Base-by-base conservation (phyloP, 2,888 invertebrate species). In the Scaptodrosophila latifasciaeformis region DNA sequence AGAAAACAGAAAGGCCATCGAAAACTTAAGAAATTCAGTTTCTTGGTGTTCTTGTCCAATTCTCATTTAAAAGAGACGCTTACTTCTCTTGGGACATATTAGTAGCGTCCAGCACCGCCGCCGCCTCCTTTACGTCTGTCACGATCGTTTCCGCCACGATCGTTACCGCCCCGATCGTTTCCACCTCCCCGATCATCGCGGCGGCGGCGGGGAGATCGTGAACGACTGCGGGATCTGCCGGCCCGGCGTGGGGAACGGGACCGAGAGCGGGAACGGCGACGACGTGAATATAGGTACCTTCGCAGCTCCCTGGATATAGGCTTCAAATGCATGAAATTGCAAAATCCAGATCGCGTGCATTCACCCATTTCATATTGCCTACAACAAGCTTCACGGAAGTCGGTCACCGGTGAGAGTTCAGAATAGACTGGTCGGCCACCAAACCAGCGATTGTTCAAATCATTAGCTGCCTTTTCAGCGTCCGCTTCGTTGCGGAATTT, bases 301-400 rank as follows among this genome's bases (percentile, higher is more conserved):
- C 97, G 89, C 52, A 99, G 87, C 85, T 98, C 97, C 62, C 97
- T 90, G 0, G 98, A 98, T 77, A 99, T 99, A 9, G 99, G 99
- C 84, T 99, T 99, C 85, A 99, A 89, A 85, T 99, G 99, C 99
- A 99, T 99, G 88, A 99, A 99, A 88, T 99, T 99, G 87, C 99
- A 99, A 88, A 99, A 99, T 30, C 99, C 99, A 76, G 97, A 97
- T 52, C 99, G 91, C 0, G 97, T 98, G 86, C 99, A 99, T 87
- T 98, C 99, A 1, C 97, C 98, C 96, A 98, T 97, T 88, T 99
- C 99, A 86, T 99, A 99, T 87, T 99, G 99, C 30, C 99, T 92
- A 85, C 99, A 99, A 85, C 99, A 99, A 0, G 99, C 99, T 88
- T 99, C 99, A 77, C 99, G 92, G 86, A 99, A 99, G 88, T 99